Base-by-base conservation (phyloP, 2,888 invertebrate genomes). In the Embidobia sp. region DNA sequence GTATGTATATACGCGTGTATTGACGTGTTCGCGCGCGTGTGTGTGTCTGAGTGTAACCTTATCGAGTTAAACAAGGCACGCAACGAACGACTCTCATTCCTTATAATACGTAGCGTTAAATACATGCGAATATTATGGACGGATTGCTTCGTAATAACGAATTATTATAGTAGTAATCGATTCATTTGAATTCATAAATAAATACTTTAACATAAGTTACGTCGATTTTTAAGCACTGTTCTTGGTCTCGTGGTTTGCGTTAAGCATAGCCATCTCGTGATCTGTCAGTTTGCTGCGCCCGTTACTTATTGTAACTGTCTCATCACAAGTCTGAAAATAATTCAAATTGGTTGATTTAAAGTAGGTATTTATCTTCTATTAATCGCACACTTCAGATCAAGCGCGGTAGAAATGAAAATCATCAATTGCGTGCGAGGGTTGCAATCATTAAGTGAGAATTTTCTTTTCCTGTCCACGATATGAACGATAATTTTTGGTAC, bases 281-380 rank as follows among this genome's bases (percentile, higher is more conserved):
- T 88, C 87, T 3, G 83, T 67, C 42, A 79, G 78, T 76, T 86
- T 87, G 66, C 80, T 85, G 27, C 84, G 84, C 51, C 87, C 87
- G 63, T 87, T 88, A 10, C 80, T 78, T 49, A 85, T 80, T 22
- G 85, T 83, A 67, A 85, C 83, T 7, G 84, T 78, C 55, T 87
- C 87, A 70, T 90, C 90, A 90, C 88, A 90, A 82, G 88, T 90
- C 90, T 90, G 83, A 8, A 75, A 61, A 44, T 4, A 29, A 29
- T 5, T 29, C 42, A 8, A 42, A 19, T 44, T 61, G 6, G 6
- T 22, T 46, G 2, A 4, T 22, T 6, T 22, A n/a, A 49, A 0
- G n/a, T n/a, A n/a, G n/a, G n/a, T n/a, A n/a, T n/a, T n/a, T n/a
- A n/a, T n/a, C n/a, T n/a, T n/a, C n/a, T n/a, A n/a, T n/a, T n/a